Percentiles rank a stretch among this genome's conserved stretches.
Conservation (phyloP, 1,140 invertebrate species). For the Drosophila equinoxialis region DNA sequence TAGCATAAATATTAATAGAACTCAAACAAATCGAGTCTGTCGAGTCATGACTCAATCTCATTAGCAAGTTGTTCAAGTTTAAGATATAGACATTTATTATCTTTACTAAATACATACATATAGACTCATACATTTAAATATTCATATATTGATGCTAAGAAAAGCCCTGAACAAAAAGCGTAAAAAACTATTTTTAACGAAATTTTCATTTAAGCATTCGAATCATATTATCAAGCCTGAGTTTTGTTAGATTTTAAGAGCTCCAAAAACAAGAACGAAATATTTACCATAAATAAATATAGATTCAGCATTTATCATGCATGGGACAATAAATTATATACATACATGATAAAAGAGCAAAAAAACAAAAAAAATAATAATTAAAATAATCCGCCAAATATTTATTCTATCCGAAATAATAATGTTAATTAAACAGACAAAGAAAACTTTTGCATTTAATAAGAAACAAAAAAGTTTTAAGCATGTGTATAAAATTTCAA, state of each 20-base stretch:
- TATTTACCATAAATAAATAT: too few relatives aligned
- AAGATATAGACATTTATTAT: constrained; percentile 70
- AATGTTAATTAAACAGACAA: constrained; percentile 59
- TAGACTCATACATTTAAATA: constrained; percentile 13
- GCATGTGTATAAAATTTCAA: constrained; percentile 66
- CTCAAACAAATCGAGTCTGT: constrained; percentile 58
- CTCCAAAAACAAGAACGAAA: constrained; percentile 4
- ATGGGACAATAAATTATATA: constrained; percentile 75
- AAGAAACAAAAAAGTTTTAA: constrained; percentile 31
- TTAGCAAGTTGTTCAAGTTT: constrained; percentile 80
- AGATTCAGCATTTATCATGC: constrained; percentile 68
- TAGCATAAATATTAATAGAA: constrained; percentile 72
- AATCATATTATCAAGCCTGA: constrained; percentile 65
- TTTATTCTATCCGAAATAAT: constrained; percentile 59
- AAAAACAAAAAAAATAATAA: constrained; percentile 9
- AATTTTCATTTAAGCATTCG: constrained; percentile 28
- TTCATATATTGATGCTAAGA: constrained; percentile 21
- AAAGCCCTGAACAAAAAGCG: constrained; percentile 47
- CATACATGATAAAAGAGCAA: constrained; percentile 42
- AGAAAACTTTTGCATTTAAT: constrained; percentile 70
- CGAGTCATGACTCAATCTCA: constrained; percentile 77
- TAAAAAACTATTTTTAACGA: constrained; percentile 50
- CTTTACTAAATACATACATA: constrained; percentile 45
- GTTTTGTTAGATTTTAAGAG: constrained; percentile 65
- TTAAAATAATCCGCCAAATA: constrained; percentile 68